Evolutionary conservation across 2,113 vertebrate genomes (phyloP).

Genomic region (Gadus macrocephalus): DNA sequence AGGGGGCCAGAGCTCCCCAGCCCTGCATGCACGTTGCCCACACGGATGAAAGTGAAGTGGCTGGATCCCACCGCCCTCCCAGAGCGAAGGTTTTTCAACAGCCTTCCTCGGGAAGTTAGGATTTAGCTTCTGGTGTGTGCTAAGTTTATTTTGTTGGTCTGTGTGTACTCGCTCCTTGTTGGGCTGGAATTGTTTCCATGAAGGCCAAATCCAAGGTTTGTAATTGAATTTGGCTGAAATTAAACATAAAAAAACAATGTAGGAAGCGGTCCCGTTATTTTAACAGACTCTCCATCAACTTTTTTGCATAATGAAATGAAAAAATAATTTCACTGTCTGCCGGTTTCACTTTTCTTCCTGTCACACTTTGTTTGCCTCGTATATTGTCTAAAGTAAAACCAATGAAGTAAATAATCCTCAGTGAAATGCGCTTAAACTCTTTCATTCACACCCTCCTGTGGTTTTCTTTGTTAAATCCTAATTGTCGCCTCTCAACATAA

Average conservation of each 20-base stretch:
- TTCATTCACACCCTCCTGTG: not conserved
- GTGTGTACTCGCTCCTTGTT: conserved; percentile 13
- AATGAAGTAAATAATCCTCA: too few relatives aligned
- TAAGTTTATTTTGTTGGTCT: not conserved
- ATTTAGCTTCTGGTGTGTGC: conserved; percentile 1
- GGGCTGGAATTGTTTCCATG: conserved; percentile 15
- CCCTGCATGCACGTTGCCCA: not conserved
- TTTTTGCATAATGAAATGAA: too few relatives aligned
- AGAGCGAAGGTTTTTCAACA: not conserved
- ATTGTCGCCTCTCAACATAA: not conserved
- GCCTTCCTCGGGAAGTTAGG: not conserved
- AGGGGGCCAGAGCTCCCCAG: not conserved
- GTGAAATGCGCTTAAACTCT: too few relatives aligned
- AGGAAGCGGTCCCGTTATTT: too few relatives aligned
- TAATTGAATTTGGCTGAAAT: too few relatives aligned
- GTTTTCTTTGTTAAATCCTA: not conserved
- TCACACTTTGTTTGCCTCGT: too few relatives aligned
- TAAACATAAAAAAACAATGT: too few relatives aligned
- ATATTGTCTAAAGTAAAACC: too few relatives aligned
- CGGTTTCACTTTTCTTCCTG: too few relatives aligned
- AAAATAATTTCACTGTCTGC: too few relatives aligned
- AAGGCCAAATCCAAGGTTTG: conserved; percentile 4
- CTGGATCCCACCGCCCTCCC: not conserved
- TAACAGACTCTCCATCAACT: too few relatives aligned
- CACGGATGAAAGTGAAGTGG: not conserved